Percentiles rank a stretch among this genome's conserved stretches.
phyloP scores from a whole-genome alignment of 2,797 vertebrate genomes.

The Uromys caudimaculatus region DNA sequence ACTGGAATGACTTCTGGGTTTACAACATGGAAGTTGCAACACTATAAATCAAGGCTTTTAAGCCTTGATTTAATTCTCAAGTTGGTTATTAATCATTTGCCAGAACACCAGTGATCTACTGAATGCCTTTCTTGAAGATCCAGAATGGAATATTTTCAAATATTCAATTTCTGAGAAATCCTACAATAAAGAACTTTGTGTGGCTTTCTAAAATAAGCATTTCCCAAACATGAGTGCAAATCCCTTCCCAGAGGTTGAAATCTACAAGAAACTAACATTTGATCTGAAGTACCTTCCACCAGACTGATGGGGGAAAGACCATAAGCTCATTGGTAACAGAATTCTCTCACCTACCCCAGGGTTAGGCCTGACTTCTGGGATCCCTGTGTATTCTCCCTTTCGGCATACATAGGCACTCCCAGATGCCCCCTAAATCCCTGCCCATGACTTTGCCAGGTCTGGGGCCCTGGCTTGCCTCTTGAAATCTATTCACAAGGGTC shows the following conservation, averaged over 20 bases:
- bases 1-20: not conserved
- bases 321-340: not conserved
- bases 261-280: conserved; percentile 7
- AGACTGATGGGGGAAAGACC: not conserved
- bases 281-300: not conserved
- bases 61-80: not conserved
- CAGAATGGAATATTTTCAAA: not conserved
- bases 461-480: not conserved
- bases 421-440: not conserved
- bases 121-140: conserved; percentile 29
- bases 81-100: not conserved
- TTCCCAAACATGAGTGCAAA: not conserved
- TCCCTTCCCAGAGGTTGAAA: not conserved
- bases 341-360: not conserved
- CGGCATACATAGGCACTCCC: not conserved
- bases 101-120: not conserved
- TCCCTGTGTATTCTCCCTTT: not conserved
- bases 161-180: conserved; percentile 23
- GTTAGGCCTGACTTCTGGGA: not conserved
- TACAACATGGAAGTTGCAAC: not conserved
- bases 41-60: not conserved
- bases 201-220: conserved; percentile 22
- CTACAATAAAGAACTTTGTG: conserved; percentile 3
- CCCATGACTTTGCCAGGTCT: not conserved
- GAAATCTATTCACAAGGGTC: not conserved